These are phyloP conservation scores for Drosophila neotestacea DNA, from an alignment of 2,888 invertebrate species.

Conservation along the genomic window DNA sequence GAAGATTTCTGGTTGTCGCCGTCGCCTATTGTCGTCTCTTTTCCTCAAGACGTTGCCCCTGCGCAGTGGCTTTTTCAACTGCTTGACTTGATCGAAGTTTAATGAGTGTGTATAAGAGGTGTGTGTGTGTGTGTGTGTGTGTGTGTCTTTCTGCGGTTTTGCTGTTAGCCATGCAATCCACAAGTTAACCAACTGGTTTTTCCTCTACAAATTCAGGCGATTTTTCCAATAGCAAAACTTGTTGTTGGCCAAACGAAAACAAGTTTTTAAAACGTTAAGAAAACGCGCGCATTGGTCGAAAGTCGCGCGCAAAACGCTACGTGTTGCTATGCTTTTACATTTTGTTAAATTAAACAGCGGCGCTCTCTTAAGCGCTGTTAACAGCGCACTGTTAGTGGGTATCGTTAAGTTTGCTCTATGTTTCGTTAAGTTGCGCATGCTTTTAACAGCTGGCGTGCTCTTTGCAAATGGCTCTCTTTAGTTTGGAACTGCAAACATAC, in stretches of 20 bases:
- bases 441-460: slow-evolving; percentile 32
- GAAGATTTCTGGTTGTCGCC: slow-evolving; percentile 41
- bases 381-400: slow-evolving; percentile 8
- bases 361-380: slow-evolving; percentile 32
- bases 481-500: background rate
- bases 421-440: slow-evolving; percentile 36
- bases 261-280: slow-evolving; percentile 53
- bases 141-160: slow-evolving; percentile 14
- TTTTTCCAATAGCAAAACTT: slow-evolving; percentile 48
- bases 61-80: slow-evolving; percentile 39
- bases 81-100: slow-evolving; percentile 55
- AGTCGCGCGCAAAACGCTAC: slow-evolving; percentile 59
- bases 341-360: slow-evolving; percentile 24
- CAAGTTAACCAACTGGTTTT: slow-evolving; percentile 63
- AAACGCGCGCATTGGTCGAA: slow-evolving; percentile 40
- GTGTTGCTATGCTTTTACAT: slow-evolving; percentile 59
- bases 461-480: slow-evolving; percentile 20
- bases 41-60: slow-evolving; percentile 56
- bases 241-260: slow-evolving; percentile 52
- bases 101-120: slow-evolving; percentile 14
- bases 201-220: slow-evolving; percentile 34
- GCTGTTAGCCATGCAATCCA: slow-evolving; percentile 27
- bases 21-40: slow-evolving; percentile 32
- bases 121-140: background rate
- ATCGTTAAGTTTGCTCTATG: slow-evolving; percentile 28